These are phyloP conservation scores for Drosophila novamexicana DNA, from an alignment of 1,140 invertebrate species.

Conservation along the genomic window DNA sequence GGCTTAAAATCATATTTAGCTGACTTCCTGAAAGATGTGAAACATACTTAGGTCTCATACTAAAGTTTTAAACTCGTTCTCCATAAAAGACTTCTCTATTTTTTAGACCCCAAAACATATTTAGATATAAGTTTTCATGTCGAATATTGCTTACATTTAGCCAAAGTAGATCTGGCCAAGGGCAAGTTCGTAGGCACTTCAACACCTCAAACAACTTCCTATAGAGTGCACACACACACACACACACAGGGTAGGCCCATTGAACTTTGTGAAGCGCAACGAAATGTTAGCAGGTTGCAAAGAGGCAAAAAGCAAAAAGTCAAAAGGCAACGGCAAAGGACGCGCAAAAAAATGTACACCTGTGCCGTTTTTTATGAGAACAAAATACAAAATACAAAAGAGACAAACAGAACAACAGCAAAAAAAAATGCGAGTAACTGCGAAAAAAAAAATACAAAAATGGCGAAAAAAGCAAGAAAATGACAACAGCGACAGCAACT, in stretches of 20 bases:
- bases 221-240: conserved; percentile 17
- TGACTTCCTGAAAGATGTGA: too few species aligned
- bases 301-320: conserved; percentile 30
- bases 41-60: too few species aligned
- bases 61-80: too few species aligned
- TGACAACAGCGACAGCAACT: conserved; percentile 68
- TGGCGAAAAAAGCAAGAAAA: conserved; percentile 78
- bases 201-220: conserved; percentile 43
- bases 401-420: conserved; percentile 54
- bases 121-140: background rate
- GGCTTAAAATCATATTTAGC: too few species aligned
- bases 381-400: conserved; percentile 52
- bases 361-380: conserved; percentile 67
- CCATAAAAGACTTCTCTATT: too few species aligned
- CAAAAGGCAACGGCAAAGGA: conserved; percentile 66
- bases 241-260: conserved; percentile 52
- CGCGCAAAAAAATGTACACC: conserved; percentile 77
- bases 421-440: conserved; percentile 44
- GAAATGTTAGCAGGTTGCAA: conserved; percentile 71
- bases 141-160: background rate
- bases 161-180: conserved; percentile 20
- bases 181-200: conserved; percentile 51
- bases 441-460: conserved; percentile 54
- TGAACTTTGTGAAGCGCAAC: conserved; percentile 81
- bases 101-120: too few species aligned